Percentiles rank a stretch among this genome's conserved stretches.
phyloP scores from a whole-genome alignment of 2,797 vertebrate genomes.

The Hozukius guyotensis region DNA sequence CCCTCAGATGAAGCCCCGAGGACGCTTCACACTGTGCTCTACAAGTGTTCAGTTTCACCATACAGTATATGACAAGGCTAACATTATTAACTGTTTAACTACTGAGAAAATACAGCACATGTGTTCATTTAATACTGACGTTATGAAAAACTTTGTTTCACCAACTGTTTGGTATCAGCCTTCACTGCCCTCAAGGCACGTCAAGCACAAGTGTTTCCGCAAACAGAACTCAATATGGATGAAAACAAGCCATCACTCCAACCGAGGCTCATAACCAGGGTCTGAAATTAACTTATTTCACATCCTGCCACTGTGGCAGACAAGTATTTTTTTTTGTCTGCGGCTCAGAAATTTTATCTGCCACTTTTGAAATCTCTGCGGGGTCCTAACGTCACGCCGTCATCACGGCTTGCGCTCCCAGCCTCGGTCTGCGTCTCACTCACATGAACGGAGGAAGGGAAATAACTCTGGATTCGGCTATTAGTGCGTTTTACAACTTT shows the following conservation, averaged over 20 bases:
- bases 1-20: not conserved
- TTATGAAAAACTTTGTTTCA: not conserved
- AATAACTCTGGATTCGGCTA: no score
- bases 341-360: no score
- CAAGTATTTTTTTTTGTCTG: no score
- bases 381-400: no score
- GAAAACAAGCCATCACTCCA: not conserved
- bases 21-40: not conserved
- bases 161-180: not conserved
- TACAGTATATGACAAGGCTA: not conserved
- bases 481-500: no score
- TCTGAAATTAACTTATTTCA: no score
- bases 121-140: not conserved
- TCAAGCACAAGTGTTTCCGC: not conserved
- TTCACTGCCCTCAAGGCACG: not conserved
- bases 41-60: not conserved
- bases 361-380: accelerated
- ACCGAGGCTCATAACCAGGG: not conserved
- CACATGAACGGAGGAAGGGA: no score
- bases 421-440: no score
- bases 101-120: not conserved
- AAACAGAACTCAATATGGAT: not conserved
- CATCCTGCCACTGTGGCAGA: no score
- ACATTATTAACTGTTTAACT: not conserved
- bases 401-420: accelerated